These are phyloP conservation scores for Corythornis cristatus DNA, from an alignment of 2,113 vertebrate genomes.

Conservation along the genomic window DNA sequence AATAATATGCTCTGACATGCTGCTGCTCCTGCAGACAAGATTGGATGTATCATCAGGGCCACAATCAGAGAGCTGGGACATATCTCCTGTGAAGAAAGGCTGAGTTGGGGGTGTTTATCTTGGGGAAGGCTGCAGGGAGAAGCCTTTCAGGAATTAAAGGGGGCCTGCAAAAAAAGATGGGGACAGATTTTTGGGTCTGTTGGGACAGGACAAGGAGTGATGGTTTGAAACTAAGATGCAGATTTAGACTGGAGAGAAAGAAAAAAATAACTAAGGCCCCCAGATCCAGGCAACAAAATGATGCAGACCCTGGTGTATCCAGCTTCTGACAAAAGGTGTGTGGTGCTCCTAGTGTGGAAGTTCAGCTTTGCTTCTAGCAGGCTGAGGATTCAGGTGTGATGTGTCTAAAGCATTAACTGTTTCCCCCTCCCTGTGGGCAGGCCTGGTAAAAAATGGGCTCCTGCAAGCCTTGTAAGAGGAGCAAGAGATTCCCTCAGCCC, in stretches of 20 bases:
- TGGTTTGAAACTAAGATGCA: not conserved
- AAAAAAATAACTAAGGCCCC: not conserved
- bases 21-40: not conserved
- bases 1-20: not conserved
- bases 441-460: not conserved
- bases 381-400: not conserved
- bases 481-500: not conserved
- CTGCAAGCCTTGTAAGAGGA: fast-evolving
- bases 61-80: not conserved
- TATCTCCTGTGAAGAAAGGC: not conserved
- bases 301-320: fast-evolving
- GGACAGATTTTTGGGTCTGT: not conserved
- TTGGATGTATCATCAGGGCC: not conserved
- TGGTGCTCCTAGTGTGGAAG: not conserved
- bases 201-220: not conserved
- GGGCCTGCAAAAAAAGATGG: not conserved
- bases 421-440: not conserved
- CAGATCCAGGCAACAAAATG: fast-evolving
- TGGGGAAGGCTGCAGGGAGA: not conserved
- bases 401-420: not conserved
- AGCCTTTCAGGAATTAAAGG: not conserved
- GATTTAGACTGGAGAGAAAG: too few relatives aligned
- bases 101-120: not conserved
- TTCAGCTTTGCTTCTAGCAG: not conserved
- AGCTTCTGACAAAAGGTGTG: fast-evolving